These are phyloP conservation scores for Caenorhabditis sp. DNA, from an alignment of 2,888 invertebrate species.

Conservation along the genomic window DNA sequence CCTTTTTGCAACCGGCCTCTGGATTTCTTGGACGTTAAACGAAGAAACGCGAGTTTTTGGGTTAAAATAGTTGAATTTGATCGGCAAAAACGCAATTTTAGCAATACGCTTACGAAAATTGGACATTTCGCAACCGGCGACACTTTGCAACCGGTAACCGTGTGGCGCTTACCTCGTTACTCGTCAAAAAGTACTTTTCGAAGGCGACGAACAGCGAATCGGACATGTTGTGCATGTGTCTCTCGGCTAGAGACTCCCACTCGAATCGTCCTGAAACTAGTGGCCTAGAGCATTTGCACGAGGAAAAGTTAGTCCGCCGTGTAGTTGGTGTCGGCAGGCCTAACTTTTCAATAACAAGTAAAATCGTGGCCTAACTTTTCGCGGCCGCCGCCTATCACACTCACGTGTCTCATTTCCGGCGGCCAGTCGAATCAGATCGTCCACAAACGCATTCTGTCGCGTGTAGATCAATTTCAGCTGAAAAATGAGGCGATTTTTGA, in stretches of 20 bases:
- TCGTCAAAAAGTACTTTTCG: conserved; percentile 77
- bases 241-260: conserved; percentile 64
- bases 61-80: too few relatives aligned
- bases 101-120: too few relatives aligned
- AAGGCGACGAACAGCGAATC: conserved; percentile 78
- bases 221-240: conserved; percentile 77
- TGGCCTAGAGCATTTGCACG: too few relatives aligned
- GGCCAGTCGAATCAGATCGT: conserved; percentile 64
- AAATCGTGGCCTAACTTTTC: not conserved
- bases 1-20: too few relatives aligned
- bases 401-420: conserved; percentile 57
- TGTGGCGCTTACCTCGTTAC: conserved; percentile 69
- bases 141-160: too few relatives aligned
- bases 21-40: too few relatives aligned
- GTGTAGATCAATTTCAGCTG: conserved; percentile 72
- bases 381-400: conserved; percentile 11
- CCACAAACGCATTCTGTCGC: conserved; percentile 73
- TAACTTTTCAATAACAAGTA: not conserved
- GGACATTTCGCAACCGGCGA: too few relatives aligned
- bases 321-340: not conserved
- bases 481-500: conserved; percentile 11
- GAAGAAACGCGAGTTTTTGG: too few relatives aligned
- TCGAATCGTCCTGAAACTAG: conserved; percentile 51
- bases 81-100: too few relatives aligned
- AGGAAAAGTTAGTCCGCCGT: not conserved